Base-by-base conservation (phyloP, 2,888 invertebrate species). In the Aphodius granarius region DNA sequence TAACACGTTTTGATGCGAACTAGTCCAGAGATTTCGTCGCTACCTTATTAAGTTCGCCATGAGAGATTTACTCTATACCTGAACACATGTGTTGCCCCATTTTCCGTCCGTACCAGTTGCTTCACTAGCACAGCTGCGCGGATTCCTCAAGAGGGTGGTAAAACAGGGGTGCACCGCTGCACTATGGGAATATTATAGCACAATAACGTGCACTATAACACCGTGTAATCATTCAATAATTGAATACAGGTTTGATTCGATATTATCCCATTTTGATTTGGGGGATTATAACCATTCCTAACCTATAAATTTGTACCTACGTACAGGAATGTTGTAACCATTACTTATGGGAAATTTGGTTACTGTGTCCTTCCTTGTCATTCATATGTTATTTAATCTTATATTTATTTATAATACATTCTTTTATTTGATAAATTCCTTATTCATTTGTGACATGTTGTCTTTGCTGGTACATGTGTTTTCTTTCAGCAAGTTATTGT, bases 51-150 rank as follows among this genome's bases (percentile, higher is more conserved):
- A 68, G 68, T 68, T 22, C 16, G 15, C 22, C 68, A 21, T 21
- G 68, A 68, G 13, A 68, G 68, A 68, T 68, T 68, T 68, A 68
- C n/a, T 21, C 21, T n/a, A n/a, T 68, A 68, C 68, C 68, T 68
- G 68, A 6, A 21, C 68, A 68, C 68, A 68, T 68, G 68, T 68
- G 17, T 17, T 65, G 68, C 68, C 68, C 68, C 22, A 68, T 20
- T 68, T 68, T 21, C 21, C 18, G 68, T 21, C 68, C 68, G 19
- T 21, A 68, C 68, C 68, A 68, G 68, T 68, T 68, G 68, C 68
- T 43, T 13, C 43, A 43, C 43, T 43, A 43, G 43, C 43, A 43
- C 43, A 43, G 43, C 43, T 43, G 43, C 13, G 43, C 43, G 13
- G 43, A 43, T 43, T 43, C 43, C 43, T 43, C 43, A 43, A 43